Base-by-base conservation (phyloP, 1,140 invertebrate species). In the Drosophila pandora region DNA sequence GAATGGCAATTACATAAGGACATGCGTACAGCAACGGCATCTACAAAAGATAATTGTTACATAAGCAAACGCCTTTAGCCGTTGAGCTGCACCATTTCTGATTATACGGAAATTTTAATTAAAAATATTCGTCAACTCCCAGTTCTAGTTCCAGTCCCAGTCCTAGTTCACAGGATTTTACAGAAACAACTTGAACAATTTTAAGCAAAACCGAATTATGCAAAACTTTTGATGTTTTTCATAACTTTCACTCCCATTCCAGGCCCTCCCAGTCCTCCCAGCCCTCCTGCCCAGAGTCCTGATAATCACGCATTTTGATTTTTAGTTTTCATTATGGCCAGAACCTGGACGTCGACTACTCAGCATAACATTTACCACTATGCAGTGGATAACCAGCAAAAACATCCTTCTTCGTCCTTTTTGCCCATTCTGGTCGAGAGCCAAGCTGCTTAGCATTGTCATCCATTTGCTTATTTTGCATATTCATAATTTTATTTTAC, bases 401-500 rank as follows among this genome's bases (percentile, higher is more conserved):
- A n/a, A n/a, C 22, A 3, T n/a, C 22, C 21, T 5, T 4, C 41
- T 25, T 12, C 2, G 8, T 17, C 21, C 25, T 28, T 28, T 28
- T 28, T 28, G 0, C 25, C 25, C 25, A 28, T 28, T 28, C 7
- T 28, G 17, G 17, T 4, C 0, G 25, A 28, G 25, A 28, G 25
- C 61, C 78, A 71, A 88, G 58, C 80, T 88, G 79, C 83, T 83
- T 65, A 88, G 83, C 83, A 88, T 88, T 88, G 83, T 88, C 83
- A 88, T 83, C 83, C 83, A 88, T 89, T 88, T 88, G 83, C 83
- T 88, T 88, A 88, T 83, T 88, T 88, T 88, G 83, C 83, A 88
- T 88, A 88, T 88, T 88, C 83, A 88, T 88, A 88, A 88, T 88
- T 88, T 88, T 81, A 77, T 88, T 88, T 88, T 88, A 88, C 84